These are phyloP conservation scores for Pseudorasbora parva DNA, from an alignment of 2,113 vertebrate genomes.

Conservation along the genomic window DNA sequence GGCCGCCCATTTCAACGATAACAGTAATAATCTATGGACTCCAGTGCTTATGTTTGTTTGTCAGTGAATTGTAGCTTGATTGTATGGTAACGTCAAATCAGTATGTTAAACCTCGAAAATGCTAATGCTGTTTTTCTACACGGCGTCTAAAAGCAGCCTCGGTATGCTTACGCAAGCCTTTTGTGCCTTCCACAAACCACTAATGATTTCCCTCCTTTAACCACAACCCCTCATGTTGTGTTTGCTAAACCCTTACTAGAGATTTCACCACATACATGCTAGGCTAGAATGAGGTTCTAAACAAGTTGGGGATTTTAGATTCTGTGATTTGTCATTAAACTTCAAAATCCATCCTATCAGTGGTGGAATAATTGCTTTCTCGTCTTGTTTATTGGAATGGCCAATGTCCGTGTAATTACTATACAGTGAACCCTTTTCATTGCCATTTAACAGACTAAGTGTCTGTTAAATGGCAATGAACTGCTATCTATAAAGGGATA, in stretches of 20 bases:
- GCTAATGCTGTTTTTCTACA: constrained; percentile 39
- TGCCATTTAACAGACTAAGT: background rate
- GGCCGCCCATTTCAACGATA: constrained; percentile 61
- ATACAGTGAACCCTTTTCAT: background rate
- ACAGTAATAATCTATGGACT: constrained; percentile 64
- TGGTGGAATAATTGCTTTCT: background rate
- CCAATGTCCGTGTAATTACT: background rate
- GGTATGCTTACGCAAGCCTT: constrained; percentile 12
- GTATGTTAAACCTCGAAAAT: constrained; percentile 54
- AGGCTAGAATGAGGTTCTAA: constrained; percentile 43
- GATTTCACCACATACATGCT: constrained; percentile 24
- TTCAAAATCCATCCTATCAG: background rate
- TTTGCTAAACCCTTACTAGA: constrained; percentile 49
- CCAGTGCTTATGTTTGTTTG: constrained; percentile 29
- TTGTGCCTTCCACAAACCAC: constrained; percentile 51
- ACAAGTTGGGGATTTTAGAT: constrained; percentile 26
- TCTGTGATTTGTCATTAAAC: background rate
- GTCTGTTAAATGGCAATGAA: background rate
- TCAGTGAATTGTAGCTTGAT: constrained; percentile 55
- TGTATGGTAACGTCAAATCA: constrained; percentile 53
- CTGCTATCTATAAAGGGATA: background rate
- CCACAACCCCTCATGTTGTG: constrained; percentile 29
- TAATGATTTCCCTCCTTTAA: constrained; percentile 33
- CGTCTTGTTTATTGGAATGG: constrained; percentile 5
- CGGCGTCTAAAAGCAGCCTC: background rate